A percentile compares a stretch with the other conserved stretches of the same genome.
Conservation (phyloP, 2,888 invertebrate species). For the Andricus curvator region DNA sequence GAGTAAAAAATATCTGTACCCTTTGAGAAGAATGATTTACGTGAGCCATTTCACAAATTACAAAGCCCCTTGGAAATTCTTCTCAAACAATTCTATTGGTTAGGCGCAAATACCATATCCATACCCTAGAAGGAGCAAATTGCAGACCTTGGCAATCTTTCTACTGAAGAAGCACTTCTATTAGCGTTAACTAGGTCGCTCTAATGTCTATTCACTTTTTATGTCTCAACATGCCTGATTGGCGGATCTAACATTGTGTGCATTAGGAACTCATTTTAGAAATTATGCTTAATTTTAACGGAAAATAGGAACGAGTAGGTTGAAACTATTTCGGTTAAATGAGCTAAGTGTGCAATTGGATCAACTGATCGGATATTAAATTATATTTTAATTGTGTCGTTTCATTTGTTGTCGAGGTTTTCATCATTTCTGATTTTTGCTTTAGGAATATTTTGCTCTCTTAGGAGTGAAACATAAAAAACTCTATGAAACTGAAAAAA, state of each 20-base stretch:
- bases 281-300: not conserved
- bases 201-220: slow-evolving; percentile 2
- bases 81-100: not conserved
- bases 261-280: not conserved
- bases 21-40: not conserved
- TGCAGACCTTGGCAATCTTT: slow-evolving; percentile 24
- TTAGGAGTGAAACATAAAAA: too few relatives aligned
- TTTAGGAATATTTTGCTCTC: too few relatives aligned
- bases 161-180: slow-evolving; percentile 13
- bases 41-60: not conserved
- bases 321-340: not conserved
- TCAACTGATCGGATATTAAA: too few relatives aligned
- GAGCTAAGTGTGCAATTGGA: not conserved
- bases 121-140: not conserved
- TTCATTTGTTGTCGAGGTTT: not conserved
- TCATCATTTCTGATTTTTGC: not conserved
- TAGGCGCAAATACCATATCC: not conserved
- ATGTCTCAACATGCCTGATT: not conserved
- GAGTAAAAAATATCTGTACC: not conserved
- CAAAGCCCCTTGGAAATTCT: not conserved
- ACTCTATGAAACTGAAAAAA: too few relatives aligned
- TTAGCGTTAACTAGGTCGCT: slow-evolving; percentile 7
- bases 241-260: not conserved
- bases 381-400: not conserved
- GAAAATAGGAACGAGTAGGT: not conserved